These are phyloP conservation scores for Cepaea nemoralis DNA, from an alignment of 1,140 invertebrate species.

Conservation along the genomic window DNA sequence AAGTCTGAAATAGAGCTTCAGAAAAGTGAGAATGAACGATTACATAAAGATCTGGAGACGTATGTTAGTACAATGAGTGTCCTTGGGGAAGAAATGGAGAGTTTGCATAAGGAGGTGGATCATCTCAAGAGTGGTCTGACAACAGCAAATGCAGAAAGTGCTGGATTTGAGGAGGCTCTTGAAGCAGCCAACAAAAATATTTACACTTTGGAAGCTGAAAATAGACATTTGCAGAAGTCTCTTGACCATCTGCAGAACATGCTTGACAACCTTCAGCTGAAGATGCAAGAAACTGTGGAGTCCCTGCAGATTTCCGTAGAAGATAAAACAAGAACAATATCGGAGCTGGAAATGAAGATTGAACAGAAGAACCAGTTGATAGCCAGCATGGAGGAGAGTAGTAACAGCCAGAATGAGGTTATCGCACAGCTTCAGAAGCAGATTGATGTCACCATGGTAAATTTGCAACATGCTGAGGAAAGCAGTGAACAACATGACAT, in stretches of 20 bases:
- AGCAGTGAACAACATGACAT: neutral
- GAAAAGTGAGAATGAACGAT: neutral
- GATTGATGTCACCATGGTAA: neutral
- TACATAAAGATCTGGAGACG: neutral
- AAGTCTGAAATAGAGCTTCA: neutral
- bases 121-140: neutral
- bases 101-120: neutral
- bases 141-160: conserved; percentile 14
- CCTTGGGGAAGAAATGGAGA: neutral
- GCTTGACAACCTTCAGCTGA: conserved; percentile 29
- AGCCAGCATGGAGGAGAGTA: conserved; percentile 1
- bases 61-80: neutral
- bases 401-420: neutral
- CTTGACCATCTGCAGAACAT: conserved; percentile 36
- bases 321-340: conserved; percentile 45
- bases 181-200: conserved; percentile 36
- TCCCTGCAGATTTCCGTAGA: conserved; percentile 22
- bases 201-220: conserved; percentile 6
- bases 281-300: conserved; percentile 40
- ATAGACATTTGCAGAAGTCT: conserved; percentile 9
- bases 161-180: conserved; percentile 29
- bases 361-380: conserved; percentile 22
- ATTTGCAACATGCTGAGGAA: neutral
- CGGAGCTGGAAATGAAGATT: conserved; percentile 29
- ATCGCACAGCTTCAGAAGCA: neutral